A percentile compares a stretch with the other conserved stretches of the same genome.
Evolutionary conservation across 1,140 invertebrate genomes (phyloP).

Genomic region (Drosophila virilis): DNA sequence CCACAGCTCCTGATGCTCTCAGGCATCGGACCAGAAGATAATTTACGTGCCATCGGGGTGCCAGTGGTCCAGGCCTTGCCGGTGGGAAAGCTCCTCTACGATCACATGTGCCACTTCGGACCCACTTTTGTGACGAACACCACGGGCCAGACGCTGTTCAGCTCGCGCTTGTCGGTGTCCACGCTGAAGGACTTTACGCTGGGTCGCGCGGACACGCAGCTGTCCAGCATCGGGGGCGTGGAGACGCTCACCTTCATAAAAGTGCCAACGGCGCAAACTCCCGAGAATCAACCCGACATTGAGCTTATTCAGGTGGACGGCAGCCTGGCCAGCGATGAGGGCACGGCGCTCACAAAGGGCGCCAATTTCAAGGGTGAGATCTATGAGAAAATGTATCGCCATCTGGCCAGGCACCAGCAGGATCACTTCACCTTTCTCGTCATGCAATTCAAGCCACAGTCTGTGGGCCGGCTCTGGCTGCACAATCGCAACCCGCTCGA

Average conservation of each 20-base stretch:
- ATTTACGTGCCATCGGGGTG: conserved; percentile 88
- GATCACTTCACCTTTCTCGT: conserved; percentile 89
- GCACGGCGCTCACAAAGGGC: conserved; percentile 86
- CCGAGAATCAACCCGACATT: conserved; percentile 86
- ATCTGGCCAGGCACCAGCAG: conserved; percentile 85
- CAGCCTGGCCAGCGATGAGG: conserved; percentile 88
- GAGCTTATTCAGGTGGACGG: conserved; percentile 86
- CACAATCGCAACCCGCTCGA: conserved; percentile 89
- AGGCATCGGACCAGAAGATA: conserved; percentile 89
- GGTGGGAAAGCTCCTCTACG: conserved; percentile 90
- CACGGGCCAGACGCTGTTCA: conserved; percentile 71
- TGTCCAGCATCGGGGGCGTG: conserved; percentile 85
- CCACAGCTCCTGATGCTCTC: conserved; percentile 93
- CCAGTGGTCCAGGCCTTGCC: conserved; percentile 87
- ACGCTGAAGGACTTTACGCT: conserved; percentile 53
- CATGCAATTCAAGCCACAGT: conserved; percentile 90
- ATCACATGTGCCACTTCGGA: conserved; percentile 90
- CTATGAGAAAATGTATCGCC: conserved; percentile 86
- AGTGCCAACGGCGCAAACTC: conserved; percentile 86
- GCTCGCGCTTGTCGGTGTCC: conserved; percentile 86
- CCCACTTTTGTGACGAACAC: conserved; percentile 86
- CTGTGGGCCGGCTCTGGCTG: conserved; percentile 88
- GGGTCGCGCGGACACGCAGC: conserved; percentile 58
- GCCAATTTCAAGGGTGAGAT: conserved; percentile 86
- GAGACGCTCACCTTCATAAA: conserved; percentile 88